Base-by-base conservation (phyloP, 2,797 vertebrate genomes). In the Denticeps clupeoides region DNA sequence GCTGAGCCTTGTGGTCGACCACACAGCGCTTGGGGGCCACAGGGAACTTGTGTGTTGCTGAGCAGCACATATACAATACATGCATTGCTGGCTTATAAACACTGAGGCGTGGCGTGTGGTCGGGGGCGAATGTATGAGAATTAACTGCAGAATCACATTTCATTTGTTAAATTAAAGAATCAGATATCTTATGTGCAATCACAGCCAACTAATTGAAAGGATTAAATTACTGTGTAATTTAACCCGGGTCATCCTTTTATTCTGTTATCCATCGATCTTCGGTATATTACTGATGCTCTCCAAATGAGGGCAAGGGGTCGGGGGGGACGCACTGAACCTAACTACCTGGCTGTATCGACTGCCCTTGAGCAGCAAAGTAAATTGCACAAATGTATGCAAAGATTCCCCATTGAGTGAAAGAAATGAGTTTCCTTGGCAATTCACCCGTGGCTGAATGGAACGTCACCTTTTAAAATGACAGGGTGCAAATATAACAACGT, bases 351-450 rank as follows among this genome's bases (percentile, higher is more conserved):
- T 38, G 21, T 58, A 66, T 66, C 15, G 60, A 66, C 63, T 51
- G 64, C 55, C 64, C 64, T 66, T 63, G 60, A 63, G 57, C 59
- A 47, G 57, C 58, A 63, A 66, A 60, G 60, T 33, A 50, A 53
- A 66, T 66, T 66, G 66, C 58, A 55, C 60, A 12, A 42, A 63
- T 48, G 49, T 53, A 49, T 40, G 58, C 56, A 55, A 60, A 55
- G 55, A 47, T 45, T 53, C 55, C 60, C 42, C 29, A 19, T 58
- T 56, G 55, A 63, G 57, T 59, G 47, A 46, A 45, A 47, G 55
- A 55, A 56, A 60, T 58, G 55, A 29, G 32, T 31, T 19, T 10
- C 22, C 3, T 38, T 10, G 35, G 55, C 60, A 49, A 58, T 51
- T 63, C 54, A 60, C 49, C 41, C 33, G 38, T 53, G 45, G 26